phyloP scores from a whole-genome alignment of 2,888 invertebrate genomes.

The Drosophila sordidula region DNA sequence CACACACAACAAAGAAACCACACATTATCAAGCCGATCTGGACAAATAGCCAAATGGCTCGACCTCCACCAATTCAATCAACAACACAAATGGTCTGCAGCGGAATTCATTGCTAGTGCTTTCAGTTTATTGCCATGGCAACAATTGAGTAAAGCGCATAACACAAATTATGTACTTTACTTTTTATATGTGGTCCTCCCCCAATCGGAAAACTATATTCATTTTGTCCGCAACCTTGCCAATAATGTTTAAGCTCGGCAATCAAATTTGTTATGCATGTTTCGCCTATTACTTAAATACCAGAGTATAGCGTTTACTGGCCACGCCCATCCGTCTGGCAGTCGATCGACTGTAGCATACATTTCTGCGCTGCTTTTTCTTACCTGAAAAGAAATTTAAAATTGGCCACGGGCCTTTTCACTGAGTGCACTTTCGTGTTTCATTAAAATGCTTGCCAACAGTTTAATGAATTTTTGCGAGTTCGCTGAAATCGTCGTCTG shows the following conservation, averaged over 20 bases:
- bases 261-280: no score
- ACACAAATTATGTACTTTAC: constrained; percentile 4
- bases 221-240: no score
- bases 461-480: constrained; percentile 1
- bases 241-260: no score
- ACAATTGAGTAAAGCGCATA: constrained; percentile 18
- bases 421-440: constrained; percentile 13
- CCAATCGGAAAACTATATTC: no score
- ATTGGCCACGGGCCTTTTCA: constrained; percentile 6
- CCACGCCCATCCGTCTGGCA: not conserved
- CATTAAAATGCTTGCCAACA: constrained; percentile 17
- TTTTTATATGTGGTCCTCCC: not conserved
- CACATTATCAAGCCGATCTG: not conserved
- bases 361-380: not conserved
- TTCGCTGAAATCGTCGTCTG: constrained; percentile 2
- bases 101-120: not conserved
- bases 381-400: constrained; percentile 1
- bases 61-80: constrained; percentile 25
- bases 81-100: constrained; percentile 17
- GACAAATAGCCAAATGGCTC: constrained; percentile 3
- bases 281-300: no score
- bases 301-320: no score
- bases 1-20: constrained; percentile 9
- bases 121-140: constrained; percentile 15
- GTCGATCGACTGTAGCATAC: constrained; percentile 5